Conservation (phyloP, 2,113 vertebrate species). For the Macaca fascicularis region T2T-MFA8v1.1 NC_088393.1:47858001-47858500, state of each 20-base stretch:
- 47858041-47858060: neutral
- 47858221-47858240: conserved; percentile 79
- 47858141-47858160: neutral
- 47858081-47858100: neutral
- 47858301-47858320: conserved; percentile 89
- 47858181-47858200: neutral
- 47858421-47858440: conserved; percentile 86
- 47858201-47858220: rapidly evolving
- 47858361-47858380: neutral
- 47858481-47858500: conserved; percentile 84
- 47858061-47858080: neutral
- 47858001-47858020: neutral
- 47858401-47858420: conserved; percentile 90
- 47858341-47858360: neutral
- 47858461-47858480: conserved; percentile 87
- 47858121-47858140: neutral
- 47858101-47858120: neutral
- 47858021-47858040: neutral
- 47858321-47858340: conserved; percentile 57
- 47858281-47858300: conserved; percentile 93
- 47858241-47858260: conserved; percentile 93
- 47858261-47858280: conserved; percentile 86
- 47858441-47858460: conserved; percentile 79
- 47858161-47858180: neutral
- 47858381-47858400: conserved; percentile 83